These are phyloP conservation scores for Drosophila atripex DNA, from an alignment of 2,888 invertebrate genomes.

Conservation along the genomic window DNA sequence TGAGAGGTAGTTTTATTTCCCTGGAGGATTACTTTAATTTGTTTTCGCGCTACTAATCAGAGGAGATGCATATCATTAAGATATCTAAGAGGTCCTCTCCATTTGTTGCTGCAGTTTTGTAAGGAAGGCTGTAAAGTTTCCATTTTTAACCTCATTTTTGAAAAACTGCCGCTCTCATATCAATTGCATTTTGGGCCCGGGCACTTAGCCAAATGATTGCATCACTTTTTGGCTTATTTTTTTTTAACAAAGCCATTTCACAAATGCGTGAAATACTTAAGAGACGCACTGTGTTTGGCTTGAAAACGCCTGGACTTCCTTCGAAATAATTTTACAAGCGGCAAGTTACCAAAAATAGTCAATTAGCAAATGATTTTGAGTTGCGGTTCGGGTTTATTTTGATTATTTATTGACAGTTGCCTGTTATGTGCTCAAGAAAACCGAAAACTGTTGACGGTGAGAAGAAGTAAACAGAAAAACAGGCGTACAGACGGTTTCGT, in stretches of 20 bases:
- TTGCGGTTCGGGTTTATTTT: constrained; percentile 63
- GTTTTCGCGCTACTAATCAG: constrained; percentile 9
- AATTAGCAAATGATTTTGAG: constrained; percentile 56
- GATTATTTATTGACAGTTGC: constrained; percentile 76
- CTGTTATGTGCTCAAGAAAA: constrained; percentile 66
- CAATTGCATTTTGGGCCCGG: constrained; percentile 29
- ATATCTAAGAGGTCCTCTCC: constrained; percentile 9
- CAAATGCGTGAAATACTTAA: constrained; percentile 67
- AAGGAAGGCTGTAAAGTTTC: not conserved
- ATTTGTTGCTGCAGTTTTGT: constrained; percentile 17
- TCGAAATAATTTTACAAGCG: constrained; percentile 64
- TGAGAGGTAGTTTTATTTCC: constrained; percentile 15
- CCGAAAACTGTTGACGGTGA: constrained; percentile 9
- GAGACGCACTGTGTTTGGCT: constrained; percentile 19
- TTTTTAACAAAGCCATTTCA: constrained; percentile 56
- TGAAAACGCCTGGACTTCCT: constrained; percentile 36
- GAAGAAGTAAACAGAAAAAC: constrained; percentile 23
- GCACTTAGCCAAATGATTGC: constrained; percentile 48
- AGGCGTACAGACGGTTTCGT: constrained; percentile 53
- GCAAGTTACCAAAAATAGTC: constrained; percentile 73
- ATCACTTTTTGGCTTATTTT: constrained; percentile 46
- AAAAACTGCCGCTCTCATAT: constrained; percentile 22
- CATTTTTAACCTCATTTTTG: not conserved
- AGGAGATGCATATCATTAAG: constrained; percentile 23
- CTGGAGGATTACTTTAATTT: constrained; percentile 26